Evolutionary conservation across 2,888 invertebrate species (phyloP).

Genomic region (Morpho helenor): DNA sequence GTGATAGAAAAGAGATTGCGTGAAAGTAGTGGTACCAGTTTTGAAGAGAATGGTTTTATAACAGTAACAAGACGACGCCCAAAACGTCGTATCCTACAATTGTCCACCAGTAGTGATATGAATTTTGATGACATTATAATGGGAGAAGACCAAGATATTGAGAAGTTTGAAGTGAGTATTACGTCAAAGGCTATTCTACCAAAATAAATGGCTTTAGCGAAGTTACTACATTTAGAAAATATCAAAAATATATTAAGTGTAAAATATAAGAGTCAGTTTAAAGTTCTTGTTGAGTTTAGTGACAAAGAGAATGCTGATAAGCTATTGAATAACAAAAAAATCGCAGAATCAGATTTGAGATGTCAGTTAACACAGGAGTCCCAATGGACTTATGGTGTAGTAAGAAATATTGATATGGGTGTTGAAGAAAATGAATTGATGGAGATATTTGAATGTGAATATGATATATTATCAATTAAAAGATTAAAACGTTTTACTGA

Average conservation of each 20-base stretch:
- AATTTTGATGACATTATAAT: constrained; percentile 2
- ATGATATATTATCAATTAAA: background rate
- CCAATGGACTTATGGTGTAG: constrained; percentile 20
- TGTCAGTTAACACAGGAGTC: constrained; percentile 18
- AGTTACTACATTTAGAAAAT: too few relatives aligned
- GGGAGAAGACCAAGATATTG: too few relatives aligned
- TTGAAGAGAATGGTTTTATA: background rate
- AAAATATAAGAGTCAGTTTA: constrained; percentile 25
- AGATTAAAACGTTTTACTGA: background rate
- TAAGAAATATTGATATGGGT: constrained; percentile 22
- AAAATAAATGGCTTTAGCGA: too few relatives aligned
- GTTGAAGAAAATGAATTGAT: background rate
- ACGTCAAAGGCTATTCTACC: too few relatives aligned
- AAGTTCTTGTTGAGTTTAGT: constrained; percentile 20
- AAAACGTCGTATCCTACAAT: background rate
- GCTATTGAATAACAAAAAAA: constrained; percentile 20
- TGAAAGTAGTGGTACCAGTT: background rate
- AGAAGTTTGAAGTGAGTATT: too few relatives aligned
- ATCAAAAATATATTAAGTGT: too few relatives aligned
- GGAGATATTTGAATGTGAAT: background rate
- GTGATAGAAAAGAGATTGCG: background rate
- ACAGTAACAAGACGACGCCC: background rate
- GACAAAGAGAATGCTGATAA: constrained; percentile 18
- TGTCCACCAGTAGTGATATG: background rate
- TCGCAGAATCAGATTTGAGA: constrained; percentile 15